Evolutionary conservation across 2,888 invertebrate genomes (phyloP), one percentile per base, ranked within the genome.

Genomic region (Amphipoea oculea): DNA sequence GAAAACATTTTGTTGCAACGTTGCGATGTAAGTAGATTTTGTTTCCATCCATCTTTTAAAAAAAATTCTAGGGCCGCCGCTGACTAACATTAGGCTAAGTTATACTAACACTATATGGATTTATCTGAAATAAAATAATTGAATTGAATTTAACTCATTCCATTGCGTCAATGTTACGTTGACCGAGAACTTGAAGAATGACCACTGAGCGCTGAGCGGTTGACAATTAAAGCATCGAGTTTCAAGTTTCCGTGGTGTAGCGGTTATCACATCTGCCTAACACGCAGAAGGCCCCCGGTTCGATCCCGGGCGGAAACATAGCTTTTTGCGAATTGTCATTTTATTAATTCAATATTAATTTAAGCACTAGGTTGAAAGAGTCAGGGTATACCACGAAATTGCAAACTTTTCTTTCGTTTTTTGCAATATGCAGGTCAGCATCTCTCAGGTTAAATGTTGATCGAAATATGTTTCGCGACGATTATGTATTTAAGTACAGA

Each of bases 221-320:
- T 14, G 5, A 14, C 6, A 29, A 63, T 36, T 63, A 7, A 0
- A 63, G 17, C 7, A 0, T 7, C 0, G 0, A 63, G 3, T 0
- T 0, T 1, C 63, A 78, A 74, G 98, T 98, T 98, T 98, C 98
- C 98, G 98, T 98, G 98, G 98, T 98, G 98, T 98, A 98, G 98
- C 98, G 98, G 98, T 98, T 98, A 98, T 98, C 98, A 98, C 98
- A 98, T 98, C 98, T 98, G 98, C 98, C 98, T 98, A 98, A 98
- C 98, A 98, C 98, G 98, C 98, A 98, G 98, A 98, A 98, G 98
- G 98, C 98, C 98, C 98, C 98, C 98, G 98, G 98, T 98, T 98
- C 98, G 98, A 98, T 98, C 98, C 98, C 98, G 98, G 98, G 98
- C 98, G 98, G 97, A 98, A 98, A 98, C 98, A 98, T 91, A 91